These are phyloP conservation scores for Istiophorus platypterus DNA, from an alignment of 2,113 vertebrate genomes.

Conservation along the genomic window DNA sequence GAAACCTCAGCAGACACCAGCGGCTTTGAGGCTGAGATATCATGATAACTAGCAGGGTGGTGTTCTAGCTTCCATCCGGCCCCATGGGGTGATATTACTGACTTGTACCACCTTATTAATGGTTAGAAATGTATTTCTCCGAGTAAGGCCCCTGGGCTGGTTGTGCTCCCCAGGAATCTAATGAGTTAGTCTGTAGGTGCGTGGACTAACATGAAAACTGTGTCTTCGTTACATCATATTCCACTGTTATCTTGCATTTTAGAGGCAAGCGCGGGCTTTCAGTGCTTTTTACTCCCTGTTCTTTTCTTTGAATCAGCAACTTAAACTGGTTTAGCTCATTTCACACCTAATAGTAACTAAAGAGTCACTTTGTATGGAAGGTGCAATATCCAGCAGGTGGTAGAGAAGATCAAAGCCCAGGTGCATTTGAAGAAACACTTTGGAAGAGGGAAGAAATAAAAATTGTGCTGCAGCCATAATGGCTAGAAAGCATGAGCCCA, in stretches of 20 bases:
- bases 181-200: conserved; percentile 44
- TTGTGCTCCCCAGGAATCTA: conserved; percentile 46
- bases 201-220: conserved; percentile 42
- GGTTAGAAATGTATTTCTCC: conserved; percentile 38
- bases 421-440: conserved; percentile 24
- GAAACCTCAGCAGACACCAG: conserved; percentile 22
- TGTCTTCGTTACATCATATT: conserved; percentile 23
- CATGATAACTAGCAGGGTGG: conserved; percentile 26
- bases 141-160: conserved; percentile 30
- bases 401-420: conserved; percentile 3
- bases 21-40: neutral
- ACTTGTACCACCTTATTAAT: conserved; percentile 36
- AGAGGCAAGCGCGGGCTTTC: conserved; percentile 1
- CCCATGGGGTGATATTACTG: conserved; percentile 13
- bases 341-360: conserved; percentile 27
- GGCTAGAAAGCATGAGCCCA: neutral
- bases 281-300: conserved; percentile 26
- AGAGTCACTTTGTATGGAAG: conserved; percentile 31
- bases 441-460: neutral
- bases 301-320: conserved; percentile 29
- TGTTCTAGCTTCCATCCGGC: conserved; percentile 9
- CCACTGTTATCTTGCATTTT: conserved; percentile 25
- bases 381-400: conserved; percentile 32
- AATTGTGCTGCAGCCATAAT: conserved; percentile 7
- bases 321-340: conserved; percentile 29